These are phyloP conservation scores for Xylota sylvarum DNA, from an alignment of 2,888 invertebrate species.

Conservation along the genomic window DNA sequence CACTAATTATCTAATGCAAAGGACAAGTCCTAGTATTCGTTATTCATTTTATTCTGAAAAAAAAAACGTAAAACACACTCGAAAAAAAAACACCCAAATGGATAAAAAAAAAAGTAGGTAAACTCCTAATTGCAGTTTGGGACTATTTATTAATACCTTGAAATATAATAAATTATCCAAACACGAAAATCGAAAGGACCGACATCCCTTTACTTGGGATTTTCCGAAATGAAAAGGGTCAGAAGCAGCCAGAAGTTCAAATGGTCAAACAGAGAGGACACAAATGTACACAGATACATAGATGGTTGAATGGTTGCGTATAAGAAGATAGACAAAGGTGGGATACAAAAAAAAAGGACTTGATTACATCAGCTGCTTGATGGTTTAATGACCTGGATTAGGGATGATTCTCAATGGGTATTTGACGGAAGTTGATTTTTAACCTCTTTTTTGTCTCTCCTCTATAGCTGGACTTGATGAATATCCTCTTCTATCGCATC, in stretches of 20 bases:
- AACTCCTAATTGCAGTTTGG: constrained; percentile 66
- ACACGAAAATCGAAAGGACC: constrained; percentile 1
- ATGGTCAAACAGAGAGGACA: constrained; percentile 41
- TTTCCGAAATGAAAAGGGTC: constrained; percentile 50
- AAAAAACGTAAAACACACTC: constrained; percentile 36
- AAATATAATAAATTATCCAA: constrained; percentile 62
- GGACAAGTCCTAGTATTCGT: constrained; percentile 36
- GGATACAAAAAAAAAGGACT: constrained; percentile 14
- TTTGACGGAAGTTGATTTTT: constrained; percentile 67
- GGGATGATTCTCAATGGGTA: constrained; percentile 43
- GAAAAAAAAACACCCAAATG: neutral
- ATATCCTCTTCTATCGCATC: constrained; percentile 27
- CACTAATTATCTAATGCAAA: constrained; percentile 73
- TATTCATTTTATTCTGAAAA: constrained; percentile 39
- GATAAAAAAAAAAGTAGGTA: neutral
- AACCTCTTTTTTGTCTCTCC: constrained; percentile 21
- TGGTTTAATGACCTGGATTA: constrained; percentile 66
- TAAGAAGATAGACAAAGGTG: constrained; percentile 1
- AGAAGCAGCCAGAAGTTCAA: constrained; percentile 27
- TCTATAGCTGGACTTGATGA: neutral
- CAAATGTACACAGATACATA: constrained; percentile 12
- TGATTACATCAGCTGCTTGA: constrained; percentile 72
- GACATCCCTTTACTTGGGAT: constrained; percentile 28
- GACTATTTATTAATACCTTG: constrained; percentile 62
- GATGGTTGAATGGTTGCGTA: neutral